Percentiles rank a stretch among this genome's conserved stretches.
phyloP scores from a whole-genome alignment of 2,888 invertebrate species.

The Esperia sulphurella region DNA sequence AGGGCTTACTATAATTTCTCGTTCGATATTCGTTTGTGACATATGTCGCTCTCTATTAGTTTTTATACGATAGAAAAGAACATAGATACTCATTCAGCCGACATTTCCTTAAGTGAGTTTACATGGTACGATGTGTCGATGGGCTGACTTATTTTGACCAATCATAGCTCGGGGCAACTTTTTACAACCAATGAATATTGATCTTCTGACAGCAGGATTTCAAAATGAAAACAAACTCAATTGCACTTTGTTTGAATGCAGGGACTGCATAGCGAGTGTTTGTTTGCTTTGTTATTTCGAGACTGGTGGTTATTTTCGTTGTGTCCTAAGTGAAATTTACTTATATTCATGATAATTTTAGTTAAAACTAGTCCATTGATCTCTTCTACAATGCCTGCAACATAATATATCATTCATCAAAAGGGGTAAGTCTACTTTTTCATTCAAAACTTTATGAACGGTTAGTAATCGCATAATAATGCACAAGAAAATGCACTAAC shows the following conservation, averaged over 20 bases:
- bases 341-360: conserved; percentile 5
- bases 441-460: conserved; percentile 18
- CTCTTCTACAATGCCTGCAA: conserved; percentile 12
- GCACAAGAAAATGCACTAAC: conserved; percentile 2
- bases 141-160: neutral
- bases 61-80: too few relatives aligned
- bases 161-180: neutral
- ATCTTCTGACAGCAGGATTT: neutral
- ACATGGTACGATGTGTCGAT: neutral
- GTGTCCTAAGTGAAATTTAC: conserved; percentile 7
- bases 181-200: neutral
- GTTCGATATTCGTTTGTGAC: too few relatives aligned
- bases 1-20: neutral
- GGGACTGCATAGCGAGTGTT: conserved; percentile 8
- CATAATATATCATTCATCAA: conserved; percentile 6
- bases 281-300: conserved; percentile 16
- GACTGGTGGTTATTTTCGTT: conserved; percentile 8
- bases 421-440: conserved; percentile 21
- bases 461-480: conserved; percentile 9
- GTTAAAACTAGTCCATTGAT: conserved; percentile 2
- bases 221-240: conserved; percentile 3
- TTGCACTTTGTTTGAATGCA: conserved; percentile 8
- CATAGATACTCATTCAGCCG: too few relatives aligned
- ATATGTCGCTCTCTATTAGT: too few relatives aligned
- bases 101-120: neutral